These are phyloP conservation scores for Drosophila paramelanica DNA, from an alignment of 2,888 invertebrate species.

Conservation along the genomic window DNA sequence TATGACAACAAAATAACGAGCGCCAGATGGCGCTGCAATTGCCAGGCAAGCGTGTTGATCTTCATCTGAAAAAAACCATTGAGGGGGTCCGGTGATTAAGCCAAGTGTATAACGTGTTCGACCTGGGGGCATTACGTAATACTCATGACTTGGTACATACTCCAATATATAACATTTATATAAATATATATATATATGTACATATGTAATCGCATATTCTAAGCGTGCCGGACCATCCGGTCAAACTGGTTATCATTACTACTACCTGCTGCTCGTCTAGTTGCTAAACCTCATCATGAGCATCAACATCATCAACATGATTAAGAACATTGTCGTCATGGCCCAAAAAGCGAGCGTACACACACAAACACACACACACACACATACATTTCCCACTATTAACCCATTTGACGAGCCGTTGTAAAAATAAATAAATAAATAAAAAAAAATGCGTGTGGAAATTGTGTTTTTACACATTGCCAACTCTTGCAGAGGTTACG, in stretches of 20 bases:
- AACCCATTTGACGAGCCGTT: conserved; percentile 69
- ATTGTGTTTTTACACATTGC: conserved; percentile 34
- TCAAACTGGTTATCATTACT: conserved; percentile 66
- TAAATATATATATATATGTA: neutral
- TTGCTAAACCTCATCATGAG: conserved; percentile 34
- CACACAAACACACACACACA: neutral
- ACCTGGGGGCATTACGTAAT: conserved; percentile 45
- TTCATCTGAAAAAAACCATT: conserved; percentile 7
- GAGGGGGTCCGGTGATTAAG: neutral
- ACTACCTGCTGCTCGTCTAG: conserved; percentile 50
- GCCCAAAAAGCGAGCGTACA: conserved; percentile 46
- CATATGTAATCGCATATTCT: conserved; percentile 38
- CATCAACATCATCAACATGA: conserved; percentile 11
- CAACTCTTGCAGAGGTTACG: conserved; percentile 29
- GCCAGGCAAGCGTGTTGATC: conserved; percentile 4
- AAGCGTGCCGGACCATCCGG: conserved; percentile 69
- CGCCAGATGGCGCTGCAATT: conserved; percentile 42
- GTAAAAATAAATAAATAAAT: conserved; percentile 70
- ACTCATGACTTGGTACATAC: conserved; percentile 5
- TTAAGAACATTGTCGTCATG: conserved; percentile 36
- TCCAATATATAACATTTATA: neutral
- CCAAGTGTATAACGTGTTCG: neutral
- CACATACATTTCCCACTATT: conserved; percentile 66
- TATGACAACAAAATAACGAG: conserved; percentile 13
- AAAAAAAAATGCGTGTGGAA: conserved; percentile 47